These are phyloP conservation scores for Limulus polyphemus DNA, from an alignment of 2,888 invertebrate genomes.

Conservation along the genomic window DNA sequence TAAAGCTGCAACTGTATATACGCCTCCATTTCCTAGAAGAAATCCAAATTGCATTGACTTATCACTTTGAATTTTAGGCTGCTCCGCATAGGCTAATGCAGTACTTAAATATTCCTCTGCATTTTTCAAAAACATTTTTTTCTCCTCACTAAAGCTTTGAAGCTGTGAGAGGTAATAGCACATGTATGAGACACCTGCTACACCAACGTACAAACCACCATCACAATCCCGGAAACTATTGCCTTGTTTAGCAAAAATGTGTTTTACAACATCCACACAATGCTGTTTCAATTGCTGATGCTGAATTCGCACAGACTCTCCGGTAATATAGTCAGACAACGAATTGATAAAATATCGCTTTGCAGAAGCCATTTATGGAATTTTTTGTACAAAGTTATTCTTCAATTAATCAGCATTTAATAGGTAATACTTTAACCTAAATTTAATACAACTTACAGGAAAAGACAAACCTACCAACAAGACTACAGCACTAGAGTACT, in stretches of 20 bases:
- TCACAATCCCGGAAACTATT: slow-evolving; percentile 31
- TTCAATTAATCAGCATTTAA: too few species aligned
- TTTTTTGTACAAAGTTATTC: too few species aligned
- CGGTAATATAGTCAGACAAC: slow-evolving; percentile 8
- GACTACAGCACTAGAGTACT: too few species aligned
- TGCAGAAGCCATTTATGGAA: background rate
- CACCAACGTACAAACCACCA: slow-evolving; percentile 56
- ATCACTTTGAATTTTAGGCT: slow-evolving; percentile 36
- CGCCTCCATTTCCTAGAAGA: slow-evolving; percentile 64
- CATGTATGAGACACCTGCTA: slow-evolving; percentile 61
- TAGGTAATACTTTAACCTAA: too few species aligned
- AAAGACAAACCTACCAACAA: too few species aligned
- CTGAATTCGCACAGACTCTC: slow-evolving; percentile 5
- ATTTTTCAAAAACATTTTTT: slow-evolving; percentile 43
- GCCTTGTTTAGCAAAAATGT: slow-evolving; percentile 8
- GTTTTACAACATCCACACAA: slow-evolving; percentile 4
- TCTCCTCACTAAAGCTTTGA: slow-evolving; percentile 31
- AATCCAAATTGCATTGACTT: slow-evolving; percentile 53
- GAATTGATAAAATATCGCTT: slow-evolving; percentile 15
- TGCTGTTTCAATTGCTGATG: slow-evolving; percentile 3
- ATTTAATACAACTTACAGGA: too few species aligned
- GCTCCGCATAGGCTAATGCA: slow-evolving; percentile 45
- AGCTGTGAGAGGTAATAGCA: slow-evolving; percentile 54
- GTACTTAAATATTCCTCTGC: slow-evolving; percentile 51
- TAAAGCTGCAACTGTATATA: slow-evolving; percentile 51